These are phyloP conservation scores for Thymelicus sylvestris DNA, from an alignment of 2,888 invertebrate genomes.

Conservation along the genomic window DNA sequence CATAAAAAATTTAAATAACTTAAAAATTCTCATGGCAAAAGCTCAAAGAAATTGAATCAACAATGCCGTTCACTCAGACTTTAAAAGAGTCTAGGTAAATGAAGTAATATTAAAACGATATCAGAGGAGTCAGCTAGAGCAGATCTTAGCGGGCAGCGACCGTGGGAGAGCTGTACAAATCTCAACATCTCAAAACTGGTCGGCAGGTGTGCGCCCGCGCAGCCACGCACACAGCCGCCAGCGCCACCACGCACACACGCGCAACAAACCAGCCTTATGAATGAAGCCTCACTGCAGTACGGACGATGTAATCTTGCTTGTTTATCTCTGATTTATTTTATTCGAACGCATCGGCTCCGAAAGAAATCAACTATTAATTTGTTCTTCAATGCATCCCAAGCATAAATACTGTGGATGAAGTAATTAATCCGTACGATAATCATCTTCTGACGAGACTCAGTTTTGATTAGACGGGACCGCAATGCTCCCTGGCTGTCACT, in stretches of 20 bases:
- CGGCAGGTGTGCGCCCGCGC: constrained; percentile 81
- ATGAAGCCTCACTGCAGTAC: constrained; percentile 66
- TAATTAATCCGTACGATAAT: constrained; percentile 74
- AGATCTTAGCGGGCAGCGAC: constrained; percentile 81
- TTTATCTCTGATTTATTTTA: constrained; percentile 83
- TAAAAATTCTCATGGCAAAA: neutral
- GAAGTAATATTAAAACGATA: constrained; percentile 69
- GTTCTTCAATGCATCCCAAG: constrained; percentile 65
- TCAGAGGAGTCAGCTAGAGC: constrained; percentile 74
- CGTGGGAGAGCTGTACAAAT: constrained; percentile 84
- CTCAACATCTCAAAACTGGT: constrained; percentile 85
- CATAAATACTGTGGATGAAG: constrained; percentile 74
- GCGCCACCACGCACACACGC: constrained; percentile 50
- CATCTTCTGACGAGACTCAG: constrained; percentile 59
- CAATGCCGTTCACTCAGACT: neutral
- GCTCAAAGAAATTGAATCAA: neutral
- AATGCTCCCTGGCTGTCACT: constrained; percentile 43
- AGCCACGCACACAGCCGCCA: constrained; percentile 51
- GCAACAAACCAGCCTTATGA: constrained; percentile 75
- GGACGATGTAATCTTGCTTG: constrained; percentile 71
- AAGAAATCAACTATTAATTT: constrained; percentile 79
- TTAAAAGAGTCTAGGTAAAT: constrained; percentile 25
- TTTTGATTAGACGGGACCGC: constrained; percentile 50
- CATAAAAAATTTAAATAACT: too few relatives aligned
- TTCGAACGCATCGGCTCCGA: constrained; percentile 74